Evolutionary conservation across 2,797 vertebrate species (phyloP), one percentile per base, ranked within the genome.

Genomic region (Microctenopoma steveboyesi): DNA sequence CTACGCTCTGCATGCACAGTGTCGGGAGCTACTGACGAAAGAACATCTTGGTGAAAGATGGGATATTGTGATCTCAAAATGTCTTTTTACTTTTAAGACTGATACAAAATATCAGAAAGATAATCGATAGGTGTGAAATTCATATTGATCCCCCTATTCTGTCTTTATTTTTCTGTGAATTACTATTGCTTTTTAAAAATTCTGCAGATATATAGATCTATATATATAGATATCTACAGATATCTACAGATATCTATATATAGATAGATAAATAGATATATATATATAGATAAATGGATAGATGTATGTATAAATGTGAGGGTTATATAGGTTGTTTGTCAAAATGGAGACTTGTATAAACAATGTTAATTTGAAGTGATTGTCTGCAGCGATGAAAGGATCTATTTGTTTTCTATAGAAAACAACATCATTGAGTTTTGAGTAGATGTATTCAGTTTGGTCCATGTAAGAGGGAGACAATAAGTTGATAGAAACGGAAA

Each of bases 131-230:
- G 58, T 67, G 22, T 47, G n/a, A 68, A 65, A 61, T 75, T 39
- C 55, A 64, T 64, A 50, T n/a, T 9, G 33, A 35, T 35, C 33
- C 1, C 9, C 7, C 33, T 9, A 8, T 35, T 35, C 1, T 67
- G 42, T 22, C 52, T 43, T 63, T 40, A 37, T 74, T 58, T 22
- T 70, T 60, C 42, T 66, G 10, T 46, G 67, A 74, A 11, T 63
- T 22, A 64, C 35, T 12, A 28, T 71, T 53, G 72, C 43, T 70
- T 71, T 80, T 68, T 64, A 46, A 67, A 74, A 67, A 64, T 37
- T 73, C 50, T 33, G 55, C 54, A 22, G 22, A 22, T 22, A 22
- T 22, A 22, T 22, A 22, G 22, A 22, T 22, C 22, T 22, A 22
- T 22, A 22, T 22, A 22, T 22, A 22, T 22, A 22, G 22, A 22